A percentile compares a stretch with the other conserved stretches of the same genome.
These are phyloP conservation scores for Diarsia dahlii DNA, from an alignment of 2,888 invertebrate species.

Conservation along the genomic window DNA sequence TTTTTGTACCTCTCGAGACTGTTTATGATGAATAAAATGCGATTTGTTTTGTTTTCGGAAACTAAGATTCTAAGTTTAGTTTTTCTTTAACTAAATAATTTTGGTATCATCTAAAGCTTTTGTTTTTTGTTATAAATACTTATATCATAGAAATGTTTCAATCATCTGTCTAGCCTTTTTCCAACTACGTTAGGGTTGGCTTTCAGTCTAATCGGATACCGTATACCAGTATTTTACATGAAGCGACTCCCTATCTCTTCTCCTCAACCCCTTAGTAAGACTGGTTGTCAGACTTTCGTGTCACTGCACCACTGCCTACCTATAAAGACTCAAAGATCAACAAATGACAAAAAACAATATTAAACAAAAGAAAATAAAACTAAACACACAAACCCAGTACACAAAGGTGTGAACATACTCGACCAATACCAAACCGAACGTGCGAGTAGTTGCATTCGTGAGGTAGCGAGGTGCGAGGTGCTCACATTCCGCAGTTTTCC, in stretches of 20 bases:
- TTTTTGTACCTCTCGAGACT: neutral
- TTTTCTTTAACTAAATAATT: neutral
- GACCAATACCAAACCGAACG: conserved; percentile 42
- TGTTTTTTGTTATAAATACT: too few species aligned
- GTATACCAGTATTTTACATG: neutral
- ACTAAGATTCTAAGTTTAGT: neutral
- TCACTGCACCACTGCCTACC: neutral
- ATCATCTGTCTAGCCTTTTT: neutral
- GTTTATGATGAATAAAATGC: neutral
- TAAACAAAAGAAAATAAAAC: conserved; percentile 1
- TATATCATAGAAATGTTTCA: neutral
- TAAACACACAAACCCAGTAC: neutral
- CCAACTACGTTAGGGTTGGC: neutral
- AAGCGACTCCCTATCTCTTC: neutral
- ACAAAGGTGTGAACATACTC: conserved; percentile 45
- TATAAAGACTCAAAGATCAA: neutral
- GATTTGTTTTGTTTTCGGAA: neutral
- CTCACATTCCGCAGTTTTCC: conserved; percentile 81
- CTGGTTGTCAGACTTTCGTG: neutral
- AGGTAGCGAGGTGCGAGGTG: conserved; percentile 68
- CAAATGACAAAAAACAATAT: neutral
- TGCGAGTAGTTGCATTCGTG: conserved; percentile 60
- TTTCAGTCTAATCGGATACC: neutral
- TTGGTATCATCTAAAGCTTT: neutral
- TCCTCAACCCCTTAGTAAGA: neutral